Conservation (phyloP, 2,113 vertebrate genomes). For the Craseonycteris thonglongyai region DNA sequence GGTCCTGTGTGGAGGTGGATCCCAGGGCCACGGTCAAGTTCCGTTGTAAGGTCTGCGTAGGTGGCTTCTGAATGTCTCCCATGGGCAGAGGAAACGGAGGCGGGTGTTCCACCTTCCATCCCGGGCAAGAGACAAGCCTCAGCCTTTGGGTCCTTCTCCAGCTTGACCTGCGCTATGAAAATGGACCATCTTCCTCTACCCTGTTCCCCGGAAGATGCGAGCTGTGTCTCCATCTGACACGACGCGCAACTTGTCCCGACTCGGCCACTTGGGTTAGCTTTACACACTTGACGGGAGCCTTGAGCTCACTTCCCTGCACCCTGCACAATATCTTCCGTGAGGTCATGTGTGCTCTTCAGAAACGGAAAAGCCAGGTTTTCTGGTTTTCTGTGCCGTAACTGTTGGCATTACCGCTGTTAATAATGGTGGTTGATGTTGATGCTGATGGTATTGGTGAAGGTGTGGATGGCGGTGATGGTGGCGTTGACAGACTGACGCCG, state of each 20-base stretch:
- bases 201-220: neutral
- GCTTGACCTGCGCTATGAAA: neutral
- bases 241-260: fast-evolving
- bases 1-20: too few relatives aligned
- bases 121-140: too few relatives aligned
- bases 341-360: too few relatives aligned
- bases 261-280: neutral
- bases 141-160: neutral
- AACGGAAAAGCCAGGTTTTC: neutral
- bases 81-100: neutral
- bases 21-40: neutral
- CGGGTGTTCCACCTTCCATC: too few relatives aligned
- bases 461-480: too few relatives aligned
- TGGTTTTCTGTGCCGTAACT: neutral
- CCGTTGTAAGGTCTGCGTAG: neutral
- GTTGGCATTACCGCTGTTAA: neutral
- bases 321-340: neutral
- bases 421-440: neutral
- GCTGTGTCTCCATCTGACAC: fast-evolving
- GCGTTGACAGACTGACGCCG: neutral
- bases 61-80: neutral
- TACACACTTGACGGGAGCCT: neutral
- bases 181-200: neutral
- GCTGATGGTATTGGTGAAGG: neutral
- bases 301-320: neutral